Evolutionary conservation across 1,140 invertebrate genomes (phyloP), one percentile per base, ranked within the genome.

Genomic region (Calycopis cecrops): DNA sequence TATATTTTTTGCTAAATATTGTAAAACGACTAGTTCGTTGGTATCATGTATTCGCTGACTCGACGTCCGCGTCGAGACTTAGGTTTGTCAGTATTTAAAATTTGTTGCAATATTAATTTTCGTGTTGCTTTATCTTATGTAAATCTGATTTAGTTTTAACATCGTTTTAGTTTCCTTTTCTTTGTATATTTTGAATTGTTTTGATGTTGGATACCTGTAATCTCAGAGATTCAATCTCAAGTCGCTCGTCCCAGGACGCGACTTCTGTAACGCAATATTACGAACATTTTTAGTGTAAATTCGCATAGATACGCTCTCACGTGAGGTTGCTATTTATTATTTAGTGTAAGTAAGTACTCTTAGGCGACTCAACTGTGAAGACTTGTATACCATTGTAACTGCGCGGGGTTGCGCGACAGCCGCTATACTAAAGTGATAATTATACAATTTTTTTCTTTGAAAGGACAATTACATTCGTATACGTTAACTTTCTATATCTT

Each of bases 201-300:
- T 61, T 68, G 59, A 59, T 63, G 71, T 75, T 76, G 71, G 69
- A 67, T 70, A 65, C 63, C 69, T 71, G 76, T 72, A 85, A 86
- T 85, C 84, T 85, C 84, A 73, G 84, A 82, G 84, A 85, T 82
- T 59, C 80, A 85, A 87, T 86, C 83, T 86, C 83, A 75, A 55
- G 61, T 76, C 74, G 79, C 79, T 79, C 58, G 79, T 83, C 74
- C 55, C 21, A 28, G 2, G 58, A 57, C 64, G 59, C 67, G 62
- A 61, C 66, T 66, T 75, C 66, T 76, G 73, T 65, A 63, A 82
- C 72, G 77, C 80, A 79, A 79, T 83, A 79, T 72, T 65, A 76
- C 69, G 81, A 79, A 82, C 78, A 17, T 44, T 82, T 76, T 73
- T 87, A 87, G 81, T 84, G 76, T 85, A 87, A 77, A 84, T 78